phyloP scores from a whole-genome alignment of 1,140 invertebrate genomes.

The Dendrolimus kikuchii region DNA sequence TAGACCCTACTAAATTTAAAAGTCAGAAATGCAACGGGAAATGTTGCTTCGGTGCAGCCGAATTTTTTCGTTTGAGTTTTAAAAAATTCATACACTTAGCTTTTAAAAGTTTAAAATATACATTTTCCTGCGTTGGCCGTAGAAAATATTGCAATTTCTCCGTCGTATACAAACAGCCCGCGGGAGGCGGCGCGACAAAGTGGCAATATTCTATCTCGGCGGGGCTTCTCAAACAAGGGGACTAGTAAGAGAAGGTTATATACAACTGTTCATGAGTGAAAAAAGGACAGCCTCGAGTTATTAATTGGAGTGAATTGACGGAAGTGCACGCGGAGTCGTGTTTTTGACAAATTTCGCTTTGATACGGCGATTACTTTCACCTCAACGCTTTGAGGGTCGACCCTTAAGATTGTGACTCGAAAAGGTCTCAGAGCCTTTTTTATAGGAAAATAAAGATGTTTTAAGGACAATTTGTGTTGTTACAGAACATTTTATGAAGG shows the following conservation, averaged over 20 bases:
- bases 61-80: too few relatives aligned
- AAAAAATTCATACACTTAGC: neutral
- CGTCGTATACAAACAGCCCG: conserved; percentile 50
- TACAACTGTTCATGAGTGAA: conserved; percentile 11
- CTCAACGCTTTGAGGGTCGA: conserved; percentile 54
- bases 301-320: conserved; percentile 71
- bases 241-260: conserved; percentile 36
- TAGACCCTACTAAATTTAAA: too few relatives aligned
- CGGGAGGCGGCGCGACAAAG: conserved; percentile 61
- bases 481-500: conserved; percentile 1
- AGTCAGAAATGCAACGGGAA: too few relatives aligned
- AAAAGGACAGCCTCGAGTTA: conserved; percentile 45
- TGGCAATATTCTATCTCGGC: conserved; percentile 69
- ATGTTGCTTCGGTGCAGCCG: too few relatives aligned
- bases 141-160: conserved; percentile 62
- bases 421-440: conserved; percentile 27
- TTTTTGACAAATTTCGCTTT: conserved; percentile 72
- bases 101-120: conserved; percentile 45
- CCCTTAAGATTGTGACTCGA: conserved; percentile 36
- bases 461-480: conserved; percentile 5
- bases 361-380: conserved; percentile 68
- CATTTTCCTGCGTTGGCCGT: conserved; percentile 38
- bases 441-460: conserved; percentile 7
- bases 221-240: conserved; percentile 67
- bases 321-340: conserved; percentile 59